Evolutionary conservation across 2,888 invertebrate genomes (phyloP), one percentile per base, ranked within the genome.

Genomic region (Mimumesa dahlbomi): DNA sequence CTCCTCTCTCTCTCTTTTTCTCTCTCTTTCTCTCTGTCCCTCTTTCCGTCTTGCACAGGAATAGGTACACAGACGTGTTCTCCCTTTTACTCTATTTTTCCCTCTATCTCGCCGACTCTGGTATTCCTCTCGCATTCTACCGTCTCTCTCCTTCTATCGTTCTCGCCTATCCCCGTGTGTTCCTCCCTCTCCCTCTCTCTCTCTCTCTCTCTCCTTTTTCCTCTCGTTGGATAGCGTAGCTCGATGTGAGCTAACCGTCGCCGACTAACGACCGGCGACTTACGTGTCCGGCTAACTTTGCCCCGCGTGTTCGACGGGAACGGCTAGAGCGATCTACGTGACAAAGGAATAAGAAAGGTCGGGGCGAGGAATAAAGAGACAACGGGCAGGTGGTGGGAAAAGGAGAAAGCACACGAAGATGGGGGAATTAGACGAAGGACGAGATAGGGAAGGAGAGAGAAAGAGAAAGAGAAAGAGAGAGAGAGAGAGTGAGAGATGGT

Each of bases 221-320:
- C 18, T 29, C 6, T 4, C 34, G 9, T 34, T 34, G 25, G 25
- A 5, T 3, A 5, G 7, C 25, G 25, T 62, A 25, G 67, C 62
- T 58, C 69, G 53, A 40, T 63, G 71, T 69, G 61, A 68, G 25
- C 7, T 67, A 67, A 67, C 69, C 71, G 69, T 42, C 71, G 59
- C 22, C 78, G 77, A 73, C 75, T 82, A 81, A 82, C 79, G 83
- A 83, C 77, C 68, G 69, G 59, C 72, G 72, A 77, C 73, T 78
- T 71, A 76, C 82, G 79, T 79, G 82, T 83, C 73, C 73, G 62
- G 68, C 56, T 66, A 77, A 72, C 61, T 74, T 77, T 57, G 54
- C 42, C 63, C 34, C 25, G 38, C 34, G 71, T 50, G 71, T 50
- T 64, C 71, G 58, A 38, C 62, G 13, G 9, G 42, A 63, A 63